Conservation (phyloP, 2,888 invertebrate genomes). For the Hoplodrina blanda region DNA sequence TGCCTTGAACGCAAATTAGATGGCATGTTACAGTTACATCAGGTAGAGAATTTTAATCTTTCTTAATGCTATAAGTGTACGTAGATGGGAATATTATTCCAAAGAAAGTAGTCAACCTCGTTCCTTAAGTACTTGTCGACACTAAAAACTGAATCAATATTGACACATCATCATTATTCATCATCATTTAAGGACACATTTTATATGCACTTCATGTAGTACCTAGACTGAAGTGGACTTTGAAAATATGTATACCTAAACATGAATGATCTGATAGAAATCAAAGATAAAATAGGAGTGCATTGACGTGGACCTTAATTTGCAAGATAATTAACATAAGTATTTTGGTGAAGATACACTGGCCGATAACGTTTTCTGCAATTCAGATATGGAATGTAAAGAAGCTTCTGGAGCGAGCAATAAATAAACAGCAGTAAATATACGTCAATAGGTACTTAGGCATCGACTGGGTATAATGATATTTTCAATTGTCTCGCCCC, state of each 20-base stretch:
- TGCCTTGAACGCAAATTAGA: not conserved
- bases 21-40: not conserved
- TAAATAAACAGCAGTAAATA: not conserved
- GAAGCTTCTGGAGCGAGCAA: not conserved
- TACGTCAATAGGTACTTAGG: not conserved
- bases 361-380: not conserved
- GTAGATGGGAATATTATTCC: not conserved
- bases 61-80: not conserved
- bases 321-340: constrained; percentile 19
- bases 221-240: constrained; percentile 9
- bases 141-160: constrained; percentile 11
- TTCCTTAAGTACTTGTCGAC: not conserved
- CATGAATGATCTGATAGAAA: constrained; percentile 10
- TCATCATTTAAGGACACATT: constrained; percentile 8
- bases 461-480: not conserved
- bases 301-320: not conserved
- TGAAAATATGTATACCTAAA: constrained; percentile 7
- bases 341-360: not conserved
- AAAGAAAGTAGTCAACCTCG: no score
- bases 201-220: not conserved
- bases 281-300: constrained; percentile 15
- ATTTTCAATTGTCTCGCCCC: not conserved
- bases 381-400: not conserved
- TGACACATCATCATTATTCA: no score
- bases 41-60: not conserved